These are phyloP conservation scores for Microplitis deprimator DNA, from an alignment of 2,888 invertebrate species.

Conservation along the genomic window DNA sequence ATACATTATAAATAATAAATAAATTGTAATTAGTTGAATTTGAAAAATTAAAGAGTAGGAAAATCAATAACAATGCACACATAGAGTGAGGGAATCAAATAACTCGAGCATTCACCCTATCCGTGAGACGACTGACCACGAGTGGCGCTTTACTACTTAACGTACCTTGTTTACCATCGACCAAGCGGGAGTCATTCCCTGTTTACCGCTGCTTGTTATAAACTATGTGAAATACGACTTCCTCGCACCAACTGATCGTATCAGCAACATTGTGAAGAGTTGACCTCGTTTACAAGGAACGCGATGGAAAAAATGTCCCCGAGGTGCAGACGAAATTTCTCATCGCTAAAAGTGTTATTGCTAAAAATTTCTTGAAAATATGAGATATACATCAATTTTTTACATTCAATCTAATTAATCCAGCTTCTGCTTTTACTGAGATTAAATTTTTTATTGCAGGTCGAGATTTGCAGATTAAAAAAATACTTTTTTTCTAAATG, in stretches of 20 bases:
- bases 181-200: conserved; percentile 33
- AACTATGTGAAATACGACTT: conserved; percentile 64
- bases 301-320: conserved; percentile 14
- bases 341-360: neutral
- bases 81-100: conserved; percentile 30
- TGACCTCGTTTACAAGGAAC: conserved; percentile 48
- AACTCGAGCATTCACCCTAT: conserved; percentile 53
- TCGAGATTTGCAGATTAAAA: no score
- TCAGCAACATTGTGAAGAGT: conserved; percentile 57
- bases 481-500: no score
- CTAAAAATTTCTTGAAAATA: neutral
- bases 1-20: neutral
- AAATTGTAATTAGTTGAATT: neutral
- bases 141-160: conserved; percentile 58
- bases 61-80: neutral
- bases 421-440: no score
- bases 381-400: conserved; percentile 1
- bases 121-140: conserved; percentile 48
- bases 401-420: neutral
- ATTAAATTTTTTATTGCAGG: no score
- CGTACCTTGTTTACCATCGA: conserved; percentile 61
- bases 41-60: neutral
- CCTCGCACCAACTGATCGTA: conserved; percentile 57
- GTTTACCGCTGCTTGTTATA: conserved; percentile 56
- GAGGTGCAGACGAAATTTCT: neutral